These are phyloP conservation scores for Lampris incognitus DNA, from an alignment of 2,113 vertebrate genomes.

Conservation along the genomic window DNA sequence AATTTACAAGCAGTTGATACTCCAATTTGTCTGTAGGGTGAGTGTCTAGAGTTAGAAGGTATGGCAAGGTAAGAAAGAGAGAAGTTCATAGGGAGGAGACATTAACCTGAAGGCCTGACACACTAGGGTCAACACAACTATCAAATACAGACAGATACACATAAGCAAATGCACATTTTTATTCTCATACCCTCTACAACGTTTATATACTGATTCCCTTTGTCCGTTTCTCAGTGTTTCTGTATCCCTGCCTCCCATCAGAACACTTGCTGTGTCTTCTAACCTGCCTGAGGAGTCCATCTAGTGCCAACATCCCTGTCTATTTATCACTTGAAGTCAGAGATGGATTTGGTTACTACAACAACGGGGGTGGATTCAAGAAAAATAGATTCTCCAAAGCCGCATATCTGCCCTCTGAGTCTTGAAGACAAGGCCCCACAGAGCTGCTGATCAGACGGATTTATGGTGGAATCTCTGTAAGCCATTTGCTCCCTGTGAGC, in stretches of 20 bases:
- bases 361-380: conserved; percentile 43
- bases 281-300: conserved; percentile 54
- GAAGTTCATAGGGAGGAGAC: conserved; percentile 5
- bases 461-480: conserved; percentile 76
- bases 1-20: conserved; percentile 36
- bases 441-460: conserved; percentile 71
- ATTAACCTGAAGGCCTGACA: conserved; percentile 38
- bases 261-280: conserved; percentile 37
- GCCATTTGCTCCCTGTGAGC: conserved; percentile 75
- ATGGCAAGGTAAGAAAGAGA: conserved; percentile 28
- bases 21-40: conserved; percentile 3
- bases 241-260: conserved; percentile 36
- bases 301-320: conserved; percentile 51
- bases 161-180: not conserved
- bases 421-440: conserved; percentile 58
- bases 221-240: not conserved
- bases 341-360: conserved; percentile 52
- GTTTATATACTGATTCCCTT: conserved; percentile 16
- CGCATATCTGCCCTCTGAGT: conserved; percentile 41
- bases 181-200: conserved; percentile 5
- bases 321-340: conserved; percentile 61
- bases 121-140: conserved; percentile 30
- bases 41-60: not conserved
- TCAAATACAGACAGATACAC: not conserved
- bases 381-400: conserved; percentile 50